Evolutionary conservation across 2,113 vertebrate species (phyloP), one percentile per base, ranked within the genome.

Genomic region (Misgurnus anguillicaudatus): DNA sequence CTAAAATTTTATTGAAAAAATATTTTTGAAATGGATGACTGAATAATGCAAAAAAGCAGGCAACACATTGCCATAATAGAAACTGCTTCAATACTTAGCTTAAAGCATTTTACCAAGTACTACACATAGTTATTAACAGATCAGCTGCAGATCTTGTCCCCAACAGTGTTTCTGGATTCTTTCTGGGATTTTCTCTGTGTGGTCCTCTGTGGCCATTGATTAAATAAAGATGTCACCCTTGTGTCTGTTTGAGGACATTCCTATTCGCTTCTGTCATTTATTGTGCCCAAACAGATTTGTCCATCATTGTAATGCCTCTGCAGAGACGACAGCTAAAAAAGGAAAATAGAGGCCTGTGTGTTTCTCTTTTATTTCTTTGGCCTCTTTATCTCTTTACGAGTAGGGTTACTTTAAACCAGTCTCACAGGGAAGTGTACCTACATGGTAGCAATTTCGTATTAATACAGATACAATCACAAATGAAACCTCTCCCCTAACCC

Each of bases 201-300:
- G 16, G 24, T 31, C 45, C 55, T 42, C 62, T 62, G 53, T 7
- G 7, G 48, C n/a, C 31, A 53, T 74, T 79, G 38, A 81, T 79
- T 76, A 75, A 73, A 80, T 64, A 67, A 68, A 74, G 48, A 85
- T 80, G 76, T 85, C 78, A 77, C 82, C 85, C 83, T 85, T 84
- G 78, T 88, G 75, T 89, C 79, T 78, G 82, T 87, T 84, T 79
- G 58, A 71, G 79, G 88, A 82, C 9, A 19, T 74, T 77, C 69
- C 82, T 80, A 75, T 87, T 87, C 88, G 84, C 83, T 58, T 66
- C 70, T 87, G 87, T 80, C 68, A 57, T 85, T 78, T 79, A 69
- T 70, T 11, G 73, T 85, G 88, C 85, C 87, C 82, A 80, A 85
- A 73, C 47, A 62, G 79, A 85, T 87, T 87, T 82, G 87, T 90